Base-by-base conservation (phyloP, 2,113 vertebrate species). In the Alouatta palliata region DNA sequence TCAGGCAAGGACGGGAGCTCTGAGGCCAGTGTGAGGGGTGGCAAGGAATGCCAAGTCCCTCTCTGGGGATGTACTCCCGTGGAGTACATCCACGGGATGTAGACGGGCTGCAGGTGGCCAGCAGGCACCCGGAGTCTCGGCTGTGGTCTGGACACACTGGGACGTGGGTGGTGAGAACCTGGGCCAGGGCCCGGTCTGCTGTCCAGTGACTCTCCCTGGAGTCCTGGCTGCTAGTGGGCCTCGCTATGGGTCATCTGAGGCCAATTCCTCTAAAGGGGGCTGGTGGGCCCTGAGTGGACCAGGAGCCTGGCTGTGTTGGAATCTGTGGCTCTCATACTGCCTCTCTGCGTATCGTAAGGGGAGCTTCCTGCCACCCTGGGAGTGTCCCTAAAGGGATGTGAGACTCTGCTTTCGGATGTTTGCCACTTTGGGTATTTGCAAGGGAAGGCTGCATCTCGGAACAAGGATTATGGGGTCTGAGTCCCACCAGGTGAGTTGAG, bases 1-100 rank as follows among this genome's bases (percentile, higher is more conserved):
- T 47, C 1, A 5, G 4, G 27, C 8, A 40, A 47, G 52, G 45
- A 4, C 9, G 12, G 61, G 19, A 25, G 32, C 35, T 7, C 45
- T 0, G 5, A 12, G 35, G 4, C 23, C 19, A 6, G 43, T 27
- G 30, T 8, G 17, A 10, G 40, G n/a, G 8, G 2, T 0, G 0
- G 70, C 2, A 5, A 64, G 61, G 54, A 77, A 23, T 16, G 13
- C 58, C 0, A 0, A 37, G 11, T 17, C 43, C 70, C 10, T 21
- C 0, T 1, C 2, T 19, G 30, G 13, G 13, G 35, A 14, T 0
- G 10, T 81, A 56, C 61, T 71, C 58, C 23, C 8, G 6, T 6
- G 16, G 37, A 40, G 32, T 80, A 32, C 11, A 54, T n/a, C n/a
- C n/a, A n/a, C n/a, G 52, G 82, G 54, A 25, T 20, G 40, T 70